Conservation (phyloP, 2,888 invertebrate genomes). For the Dicranocentrus wangi region DNA sequence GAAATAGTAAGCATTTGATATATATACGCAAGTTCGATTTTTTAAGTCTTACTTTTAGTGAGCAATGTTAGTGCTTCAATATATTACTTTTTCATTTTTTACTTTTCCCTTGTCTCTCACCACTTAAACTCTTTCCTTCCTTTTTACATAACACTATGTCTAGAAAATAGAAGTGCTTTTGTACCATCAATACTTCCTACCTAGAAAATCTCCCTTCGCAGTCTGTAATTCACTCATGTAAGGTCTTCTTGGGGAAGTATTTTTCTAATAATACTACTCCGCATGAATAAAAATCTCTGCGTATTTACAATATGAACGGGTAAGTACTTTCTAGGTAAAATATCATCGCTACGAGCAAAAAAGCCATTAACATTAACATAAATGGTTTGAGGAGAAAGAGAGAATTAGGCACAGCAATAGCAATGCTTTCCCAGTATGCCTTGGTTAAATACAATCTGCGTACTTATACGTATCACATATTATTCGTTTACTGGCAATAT, state of each 20-base stretch:
- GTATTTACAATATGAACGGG: neutral
- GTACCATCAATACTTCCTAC: neutral
- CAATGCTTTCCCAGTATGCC: neutral
- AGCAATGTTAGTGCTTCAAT: constrained; percentile 17
- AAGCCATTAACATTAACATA: constrained; percentile 34
- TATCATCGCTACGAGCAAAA: constrained; percentile 20
- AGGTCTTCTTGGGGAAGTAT: neutral
- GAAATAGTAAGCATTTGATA: no score
- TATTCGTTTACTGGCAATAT: no score
- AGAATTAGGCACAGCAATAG: no score
- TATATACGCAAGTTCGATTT: no score
- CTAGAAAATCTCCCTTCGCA: neutral
- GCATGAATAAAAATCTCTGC: neutral
- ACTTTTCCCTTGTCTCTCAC: constrained; percentile 10
- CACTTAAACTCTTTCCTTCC: constrained; percentile 23
- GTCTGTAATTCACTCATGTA: constrained; percentile 6
- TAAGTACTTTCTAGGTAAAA: constrained; percentile 21
- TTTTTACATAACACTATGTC: constrained; percentile 16
- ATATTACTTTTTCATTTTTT: neutral
- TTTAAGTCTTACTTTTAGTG: constrained; percentile 6
- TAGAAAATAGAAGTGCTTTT: neutral
- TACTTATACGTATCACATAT: no score
- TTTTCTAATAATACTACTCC: constrained; percentile 2
- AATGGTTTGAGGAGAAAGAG: constrained; percentile 22
- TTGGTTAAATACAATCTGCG: no score